Percentiles rank a stretch among this genome's conserved stretches.
phyloP scores from a whole-genome alignment of 2,113 vertebrate genomes.

The Propithecus coquereli region DNA sequence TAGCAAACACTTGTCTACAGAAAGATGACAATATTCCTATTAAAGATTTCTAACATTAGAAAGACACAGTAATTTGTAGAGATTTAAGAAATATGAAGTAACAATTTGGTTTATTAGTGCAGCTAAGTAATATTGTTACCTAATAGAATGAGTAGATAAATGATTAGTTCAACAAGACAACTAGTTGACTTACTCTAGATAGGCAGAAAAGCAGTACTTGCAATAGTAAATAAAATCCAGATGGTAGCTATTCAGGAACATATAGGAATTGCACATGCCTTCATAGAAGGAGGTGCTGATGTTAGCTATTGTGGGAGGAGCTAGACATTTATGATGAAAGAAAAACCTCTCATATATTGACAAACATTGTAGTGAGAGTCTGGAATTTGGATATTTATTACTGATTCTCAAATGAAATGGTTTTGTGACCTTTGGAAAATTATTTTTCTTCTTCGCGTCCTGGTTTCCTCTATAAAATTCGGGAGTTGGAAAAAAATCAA shows the following conservation, averaged over 20 bases:
- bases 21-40: constrained; percentile 31
- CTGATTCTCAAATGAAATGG: background rate
- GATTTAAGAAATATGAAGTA: constrained; percentile 3
- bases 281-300: background rate
- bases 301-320: background rate
- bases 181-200: background rate
- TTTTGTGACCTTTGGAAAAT: background rate
- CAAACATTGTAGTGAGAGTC: background rate
- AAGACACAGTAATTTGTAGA: background rate
- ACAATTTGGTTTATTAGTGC: background rate
- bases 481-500: background rate
- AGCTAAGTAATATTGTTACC: constrained; percentile 34
- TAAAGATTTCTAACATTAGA: constrained; percentile 24
- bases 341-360: background rate
- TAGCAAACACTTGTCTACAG: constrained; percentile 28
- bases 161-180: background rate
- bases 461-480: background rate
- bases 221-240: background rate
- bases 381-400: background rate
- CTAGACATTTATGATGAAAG: background rate
- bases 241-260: background rate
- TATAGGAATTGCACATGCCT: background rate
- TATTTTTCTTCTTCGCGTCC: background rate
- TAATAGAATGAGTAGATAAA: background rate
- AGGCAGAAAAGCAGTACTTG: background rate